These are phyloP conservation scores for Baccha elongata DNA, from an alignment of 2,888 invertebrate genomes.

Conservation along the genomic window DNA sequence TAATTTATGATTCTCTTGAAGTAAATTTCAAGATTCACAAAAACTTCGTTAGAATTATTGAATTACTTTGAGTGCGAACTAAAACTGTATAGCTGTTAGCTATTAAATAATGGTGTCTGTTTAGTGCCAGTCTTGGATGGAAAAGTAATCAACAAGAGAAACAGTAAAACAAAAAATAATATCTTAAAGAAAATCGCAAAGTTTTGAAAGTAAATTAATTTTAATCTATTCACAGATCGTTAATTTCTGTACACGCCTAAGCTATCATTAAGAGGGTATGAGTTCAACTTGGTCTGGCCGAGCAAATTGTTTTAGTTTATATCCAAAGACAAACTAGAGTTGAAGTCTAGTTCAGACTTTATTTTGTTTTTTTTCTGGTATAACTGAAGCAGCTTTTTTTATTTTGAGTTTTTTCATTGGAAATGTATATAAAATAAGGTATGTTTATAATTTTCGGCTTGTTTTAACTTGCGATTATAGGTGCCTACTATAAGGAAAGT, in stretches of 20 bases:
- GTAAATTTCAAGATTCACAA: constrained; percentile 4
- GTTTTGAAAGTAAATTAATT: constrained; percentile 69
- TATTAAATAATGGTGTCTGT: constrained; percentile 4
- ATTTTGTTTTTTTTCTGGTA: constrained; percentile 1
- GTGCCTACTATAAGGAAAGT: too few relatives aligned
- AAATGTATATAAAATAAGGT: background rate
- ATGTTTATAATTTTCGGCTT: background rate
- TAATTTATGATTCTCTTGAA: constrained; percentile 27
- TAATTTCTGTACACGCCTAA: constrained; percentile 46
- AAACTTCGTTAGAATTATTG: background rate
- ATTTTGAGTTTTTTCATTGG: constrained; percentile 1
- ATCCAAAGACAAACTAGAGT: constrained; percentile 38
- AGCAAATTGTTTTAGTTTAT: constrained; percentile 29
- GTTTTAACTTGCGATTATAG: too few relatives aligned
- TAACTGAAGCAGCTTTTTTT: background rate
- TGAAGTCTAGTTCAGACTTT: constrained; percentile 39
- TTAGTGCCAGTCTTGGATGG: background rate
- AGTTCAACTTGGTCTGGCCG: constrained; percentile 2
- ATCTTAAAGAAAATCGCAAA: constrained; percentile 15
- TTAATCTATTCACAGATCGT: constrained; percentile 71
- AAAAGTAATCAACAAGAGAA: constrained; percentile 36
- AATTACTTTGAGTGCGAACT: background rate
- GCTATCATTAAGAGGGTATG: background rate
- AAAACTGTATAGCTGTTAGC: background rate
- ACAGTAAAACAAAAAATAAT: background rate